Evolutionary conservation across 2,888 invertebrate genomes (phyloP), one percentile per base, ranked within the genome.

Genomic region (Cataglyphis albicans): DNA sequence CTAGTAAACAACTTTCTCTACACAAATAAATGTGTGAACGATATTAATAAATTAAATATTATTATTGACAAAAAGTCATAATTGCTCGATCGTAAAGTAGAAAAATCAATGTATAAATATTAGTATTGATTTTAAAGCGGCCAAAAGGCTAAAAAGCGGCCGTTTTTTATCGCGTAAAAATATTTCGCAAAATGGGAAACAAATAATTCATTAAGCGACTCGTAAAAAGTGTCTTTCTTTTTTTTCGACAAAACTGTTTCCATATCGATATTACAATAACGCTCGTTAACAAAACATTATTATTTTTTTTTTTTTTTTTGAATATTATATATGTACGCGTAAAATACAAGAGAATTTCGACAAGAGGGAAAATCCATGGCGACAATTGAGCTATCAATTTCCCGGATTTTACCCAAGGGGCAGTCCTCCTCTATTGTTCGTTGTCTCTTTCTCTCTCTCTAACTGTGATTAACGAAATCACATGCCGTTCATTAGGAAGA

Each of bases 401-500:
- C 3, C 38, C n/a, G 15, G 10, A 68, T 68, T 68, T 67, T 15
- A 29, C 68, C 35, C 15, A 52, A 25, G 67, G 52, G 52, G 48
- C 41, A 15, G 44, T 63, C 29, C 38, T 61, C 18, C 35, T 44
- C 41, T 15, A 78, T 41, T 80, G 3, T 44, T 18, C 25, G 12
- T n/a, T 41, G 12, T 0, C 9, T 61, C 7, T 6, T 25, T 65
- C 65, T 10, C 15, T 21, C 35, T 48, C 52, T 70, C 29, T n/a
- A 35, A 41, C 32, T 72, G 78, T 80, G 59, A 83, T 88, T 83
- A 86, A 83, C 88, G 64, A 88, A 88, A 83, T 88, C 88, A 78
- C 83, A 64, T 72, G 81, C 63, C 81, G 84, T 88, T 88, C 88
- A 83, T 88, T 88, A 88, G 84, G 81, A 70, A 76, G 86, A 83